These are phyloP conservation scores for Frankliniella fusca DNA, from an alignment of 2,888 invertebrate genomes.

Conservation along the genomic window DNA sequence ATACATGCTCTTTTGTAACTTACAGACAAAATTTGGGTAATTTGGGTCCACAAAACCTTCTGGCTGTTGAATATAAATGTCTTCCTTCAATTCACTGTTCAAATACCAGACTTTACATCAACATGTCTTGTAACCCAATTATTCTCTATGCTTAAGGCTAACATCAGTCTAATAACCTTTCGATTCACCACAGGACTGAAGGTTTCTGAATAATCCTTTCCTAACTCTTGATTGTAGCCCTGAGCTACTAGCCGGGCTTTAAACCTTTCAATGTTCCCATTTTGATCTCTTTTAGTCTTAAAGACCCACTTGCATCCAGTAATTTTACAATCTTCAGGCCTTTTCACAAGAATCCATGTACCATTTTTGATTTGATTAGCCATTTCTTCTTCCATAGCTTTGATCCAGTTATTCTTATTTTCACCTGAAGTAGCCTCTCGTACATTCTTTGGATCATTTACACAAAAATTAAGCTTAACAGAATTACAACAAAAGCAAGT, in stretches of 20 bases:
- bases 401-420: not conserved
- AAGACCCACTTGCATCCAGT: not conserved
- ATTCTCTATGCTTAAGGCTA: not conserved
- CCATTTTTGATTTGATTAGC: not conserved
- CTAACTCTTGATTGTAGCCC: slow-evolving; percentile 37
- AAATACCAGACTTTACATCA: slow-evolving; percentile 43
- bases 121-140: slow-evolving; percentile 39
- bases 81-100: slow-evolving; percentile 42
- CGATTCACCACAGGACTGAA: slow-evolving; percentile 41
- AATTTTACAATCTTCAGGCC: not conserved
- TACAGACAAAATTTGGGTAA: slow-evolving; percentile 40
- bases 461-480: not conserved
- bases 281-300: slow-evolving; percentile 3
- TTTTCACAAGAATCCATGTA: not conserved
- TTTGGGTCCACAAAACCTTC: slow-evolving; percentile 42
- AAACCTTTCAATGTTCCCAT: slow-evolving; percentile 5
- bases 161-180: slow-evolving; percentile 40
- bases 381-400: not conserved
- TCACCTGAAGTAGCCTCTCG: not conserved
- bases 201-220: slow-evolving; percentile 42
- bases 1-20: slow-evolving; percentile 39
- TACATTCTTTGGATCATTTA: not conserved
- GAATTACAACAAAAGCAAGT: not conserved
- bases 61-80: slow-evolving; percentile 44
- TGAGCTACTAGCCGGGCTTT: slow-evolving; percentile 35